Base-by-base conservation (phyloP, 2,888 invertebrate genomes). In the Chydorus sphaericus region DNA sequence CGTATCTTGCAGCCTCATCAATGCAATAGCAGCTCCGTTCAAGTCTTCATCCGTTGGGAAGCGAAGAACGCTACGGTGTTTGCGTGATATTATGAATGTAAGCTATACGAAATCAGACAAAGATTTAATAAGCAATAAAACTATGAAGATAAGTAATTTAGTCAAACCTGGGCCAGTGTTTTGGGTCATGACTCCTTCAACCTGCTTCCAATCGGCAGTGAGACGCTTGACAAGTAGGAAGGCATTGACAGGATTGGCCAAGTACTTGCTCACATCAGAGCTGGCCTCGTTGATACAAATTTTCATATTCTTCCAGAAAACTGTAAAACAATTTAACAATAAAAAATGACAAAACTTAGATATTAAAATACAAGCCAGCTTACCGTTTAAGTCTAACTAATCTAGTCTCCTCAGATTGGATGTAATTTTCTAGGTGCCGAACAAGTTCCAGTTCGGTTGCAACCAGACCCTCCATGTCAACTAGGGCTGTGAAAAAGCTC, bases 21-120 rank as follows among this genome's bases (percentile, higher is more conserved):
- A 75, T 0, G 97, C 98, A 55, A 85, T 85, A 3, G 96, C 96
- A 10, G 96, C 96, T 0, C 98, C 98, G 64, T 84, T 85, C 59
- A 97, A 73, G 70, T 98, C 97, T 70, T 97, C 97, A 60, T 87
- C 80, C 0, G 85, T 83, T 0, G 94, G 96, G 68, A 94, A 91
- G 69, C 87, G 85, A 60, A 88, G 75, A 59, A 80, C 79, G 6
- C 63, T 76, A 55, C 85, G 80, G 62, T 80, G 80, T 65, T 77
- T 78, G 26, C n/a, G n/a, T n/a, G n/a, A n/a, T n/a, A n/a, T n/a
- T n/a, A n/a, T n/a, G n/a, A n/a, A n/a, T n/a, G n/a, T n/a, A n/a
- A n/a, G n/a, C n/a, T 39, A 20, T 16, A 39, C n/a, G 5, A 14
- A 39, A 16, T 14, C 39, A 20, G 16, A 10, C 8, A 44, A 49